Base-by-base conservation (phyloP, 2,888 invertebrate genomes). In the Papilio elwesi region DNA sequence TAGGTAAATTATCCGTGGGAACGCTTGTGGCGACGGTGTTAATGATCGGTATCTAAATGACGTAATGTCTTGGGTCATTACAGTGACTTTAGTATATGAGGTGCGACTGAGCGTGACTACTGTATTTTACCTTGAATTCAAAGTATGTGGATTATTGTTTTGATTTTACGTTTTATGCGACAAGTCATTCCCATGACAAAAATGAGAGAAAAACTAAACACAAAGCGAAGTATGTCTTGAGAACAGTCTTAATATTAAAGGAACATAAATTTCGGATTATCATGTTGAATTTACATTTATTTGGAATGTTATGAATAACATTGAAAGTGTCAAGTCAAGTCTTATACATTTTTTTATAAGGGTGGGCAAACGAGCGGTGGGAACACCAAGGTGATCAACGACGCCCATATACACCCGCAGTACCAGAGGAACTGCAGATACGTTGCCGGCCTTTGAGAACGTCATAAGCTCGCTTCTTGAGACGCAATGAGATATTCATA, bases 1-100 rank as follows among this genome's bases (percentile, higher is more conserved):
- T 80, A 81, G 76, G 81, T 83, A 83, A 85, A 84, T 89, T 84
- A 87, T 81, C 85, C 90, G 91, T 92, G 91, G 88, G 92, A 93
- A 92, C 79, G 78, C 76, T 77, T 78, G 78, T 85, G 82, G 83
- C 84, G 84, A 81, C 81, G 82, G 78, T 84, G 82, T 79, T 91
- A 92, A 92, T 92, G 90, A 90, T 87, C 83, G 85, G 81, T 81
- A 80, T 78, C 77, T 79, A 82, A 87, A 86, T 92, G 90, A 92
- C 85, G 91, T 91, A 90, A 93, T 89, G 81, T 84, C 84, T 85
- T 85, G 85, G 87, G 83, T 85, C 84, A 90, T 92, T 89, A 90
- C 87, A 81, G 83, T 78, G 79, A 80, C 78, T 79, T 80, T 80
- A 81, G 82, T 83, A 86, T 84, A 81, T 82, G 83, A 86, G 87